Conservation (phyloP, 1,140 invertebrate genomes). For the Lordiphosa collinella region DNA sequence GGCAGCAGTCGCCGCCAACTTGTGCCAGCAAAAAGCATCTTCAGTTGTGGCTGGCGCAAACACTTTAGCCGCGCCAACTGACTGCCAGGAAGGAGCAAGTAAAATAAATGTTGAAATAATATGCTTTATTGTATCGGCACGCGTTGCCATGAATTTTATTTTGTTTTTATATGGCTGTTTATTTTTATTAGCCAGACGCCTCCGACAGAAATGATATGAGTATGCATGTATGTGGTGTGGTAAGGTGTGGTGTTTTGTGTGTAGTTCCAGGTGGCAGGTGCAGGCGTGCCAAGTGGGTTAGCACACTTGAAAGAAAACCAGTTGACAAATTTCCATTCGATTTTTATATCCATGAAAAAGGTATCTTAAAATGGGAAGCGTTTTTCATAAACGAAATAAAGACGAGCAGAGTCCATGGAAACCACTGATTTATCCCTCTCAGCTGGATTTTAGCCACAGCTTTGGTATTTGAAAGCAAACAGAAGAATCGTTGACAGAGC, state of each 20-base stretch:
- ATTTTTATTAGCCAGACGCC: conserved; percentile 46
- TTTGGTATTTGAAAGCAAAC: no score
- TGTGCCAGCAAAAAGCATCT: conserved; percentile 12
- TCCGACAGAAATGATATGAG: neutral
- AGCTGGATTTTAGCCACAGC: no score
- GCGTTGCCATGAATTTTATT: conserved; percentile 57
- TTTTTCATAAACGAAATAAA: no score
- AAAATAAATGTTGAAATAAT: conserved; percentile 65
- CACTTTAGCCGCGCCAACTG: conserved; percentile 52
- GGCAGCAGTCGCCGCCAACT: conserved; percentile 8
- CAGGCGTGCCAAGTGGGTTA: conserved; percentile 23
- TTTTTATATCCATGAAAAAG: no score
- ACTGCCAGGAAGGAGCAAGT: conserved; percentile 34
- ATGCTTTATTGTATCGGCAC: conserved; percentile 55
- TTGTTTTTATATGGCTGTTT: conserved; percentile 50
- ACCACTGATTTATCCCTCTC: no score
- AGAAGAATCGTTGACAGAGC: no score
- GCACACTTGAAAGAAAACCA: conserved; percentile 5
- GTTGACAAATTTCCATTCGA: neutral
- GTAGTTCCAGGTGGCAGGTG: neutral
- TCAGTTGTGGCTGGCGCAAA: conserved; percentile 20
- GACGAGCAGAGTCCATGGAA: neutral
- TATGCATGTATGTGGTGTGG: conserved; percentile 3
- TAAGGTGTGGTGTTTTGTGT: neutral
- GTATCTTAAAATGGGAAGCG: no score